Percentiles rank a stretch among this genome's conserved stretches.
These are phyloP conservation scores for Carabus problematicus DNA, from an alignment of 2,888 invertebrate species.

Conservation along the genomic window DNA sequence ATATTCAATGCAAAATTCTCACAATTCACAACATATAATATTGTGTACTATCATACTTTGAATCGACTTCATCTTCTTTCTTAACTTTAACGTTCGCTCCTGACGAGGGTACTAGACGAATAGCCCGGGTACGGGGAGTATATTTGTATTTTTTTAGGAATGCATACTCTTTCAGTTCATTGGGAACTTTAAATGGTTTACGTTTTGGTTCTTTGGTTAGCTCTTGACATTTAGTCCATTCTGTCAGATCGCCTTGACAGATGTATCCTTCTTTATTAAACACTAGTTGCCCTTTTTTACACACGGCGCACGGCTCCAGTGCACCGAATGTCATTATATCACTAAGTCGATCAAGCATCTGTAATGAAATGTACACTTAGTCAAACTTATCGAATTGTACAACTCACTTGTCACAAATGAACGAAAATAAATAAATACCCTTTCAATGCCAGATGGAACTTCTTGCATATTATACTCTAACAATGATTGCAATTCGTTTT, in stretches of 20 bases:
- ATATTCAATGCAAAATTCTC: too few species aligned
- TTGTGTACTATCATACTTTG: too few species aligned
- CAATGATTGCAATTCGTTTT: conserved; percentile 68
- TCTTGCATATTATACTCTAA: conserved; percentile 77
- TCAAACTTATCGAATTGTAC: too few species aligned
- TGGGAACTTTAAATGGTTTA: conserved; percentile 72
- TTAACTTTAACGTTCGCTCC: conserved; percentile 60
- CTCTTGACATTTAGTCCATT: conserved; percentile 89
- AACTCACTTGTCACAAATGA: too few species aligned
- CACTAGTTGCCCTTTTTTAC: conserved; percentile 75
- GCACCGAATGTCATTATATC: conserved; percentile 92
- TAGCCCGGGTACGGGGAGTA: conserved; percentile 65
- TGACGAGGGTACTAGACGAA: conserved; percentile 64
- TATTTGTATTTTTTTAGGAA: conserved; percentile 70
- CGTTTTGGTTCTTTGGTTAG: conserved; percentile 76
- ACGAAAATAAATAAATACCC: conserved; percentile 58
- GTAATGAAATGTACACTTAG: conserved; percentile 48
- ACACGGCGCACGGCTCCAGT: conserved; percentile 78
- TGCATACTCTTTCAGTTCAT: conserved; percentile 62
- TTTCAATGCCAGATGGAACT: conserved; percentile 70
- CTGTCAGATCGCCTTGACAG: conserved; percentile 77
- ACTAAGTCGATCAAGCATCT: conserved; percentile 79
- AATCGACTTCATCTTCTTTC: conserved; percentile 52
- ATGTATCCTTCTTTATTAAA: conserved; percentile 79
- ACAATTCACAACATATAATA: too few species aligned